Evolutionary conservation across 2,888 invertebrate species (phyloP).

Genomic region (Hedychridium roseum): DNA sequence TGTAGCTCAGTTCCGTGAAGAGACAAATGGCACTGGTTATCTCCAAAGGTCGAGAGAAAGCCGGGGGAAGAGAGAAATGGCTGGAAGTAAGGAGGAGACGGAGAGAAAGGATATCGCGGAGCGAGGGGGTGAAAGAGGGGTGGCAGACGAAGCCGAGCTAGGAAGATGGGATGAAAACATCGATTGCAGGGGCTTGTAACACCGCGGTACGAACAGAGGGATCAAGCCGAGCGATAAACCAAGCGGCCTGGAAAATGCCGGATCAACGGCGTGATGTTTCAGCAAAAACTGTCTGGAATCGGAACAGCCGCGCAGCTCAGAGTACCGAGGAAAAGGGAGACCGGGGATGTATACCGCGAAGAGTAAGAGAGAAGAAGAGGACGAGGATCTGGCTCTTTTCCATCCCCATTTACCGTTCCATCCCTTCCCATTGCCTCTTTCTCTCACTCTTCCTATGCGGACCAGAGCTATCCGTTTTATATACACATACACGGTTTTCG

Average conservation of each 20-base stretch:
- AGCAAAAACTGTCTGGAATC: conserved; percentile 58
- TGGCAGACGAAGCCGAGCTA: conserved; percentile 24
- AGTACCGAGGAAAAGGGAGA: conserved; percentile 18
- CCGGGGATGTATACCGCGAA: not conserved
- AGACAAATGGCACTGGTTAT: conserved; percentile 50
- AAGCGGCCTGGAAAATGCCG: conserved; percentile 60
- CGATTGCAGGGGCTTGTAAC: conserved; percentile 58
- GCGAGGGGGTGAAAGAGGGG: conserved; percentile 17
- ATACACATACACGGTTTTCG: conserved; percentile 24
- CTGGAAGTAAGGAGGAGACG: not conserved
- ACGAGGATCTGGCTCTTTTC: conserved; percentile 17
- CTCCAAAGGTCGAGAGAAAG: conserved; percentile 20
- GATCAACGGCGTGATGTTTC: conserved; percentile 58
- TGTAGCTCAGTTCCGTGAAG: conserved; percentile 26
- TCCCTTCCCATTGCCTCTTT: conserved; percentile 16
- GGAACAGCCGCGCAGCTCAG: conserved; percentile 40
- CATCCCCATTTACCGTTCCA: conserved; percentile 15
- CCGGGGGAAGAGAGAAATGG: not conserved
- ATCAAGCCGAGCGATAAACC: conserved; percentile 55
- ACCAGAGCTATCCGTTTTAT: conserved; percentile 12
- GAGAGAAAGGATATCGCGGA: conserved; percentile 13
- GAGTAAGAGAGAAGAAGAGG: conserved; percentile 6
- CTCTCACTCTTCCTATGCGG: conserved; percentile 15
- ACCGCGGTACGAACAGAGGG: conserved; percentile 56
- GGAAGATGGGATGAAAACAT: conserved; percentile 53